A percentile compares a stretch with the other conserved stretches of the same genome.
These are phyloP conservation scores for Drosophila pandora DNA, from an alignment of 1,140 invertebrate species.

Conservation along the genomic window DNA sequence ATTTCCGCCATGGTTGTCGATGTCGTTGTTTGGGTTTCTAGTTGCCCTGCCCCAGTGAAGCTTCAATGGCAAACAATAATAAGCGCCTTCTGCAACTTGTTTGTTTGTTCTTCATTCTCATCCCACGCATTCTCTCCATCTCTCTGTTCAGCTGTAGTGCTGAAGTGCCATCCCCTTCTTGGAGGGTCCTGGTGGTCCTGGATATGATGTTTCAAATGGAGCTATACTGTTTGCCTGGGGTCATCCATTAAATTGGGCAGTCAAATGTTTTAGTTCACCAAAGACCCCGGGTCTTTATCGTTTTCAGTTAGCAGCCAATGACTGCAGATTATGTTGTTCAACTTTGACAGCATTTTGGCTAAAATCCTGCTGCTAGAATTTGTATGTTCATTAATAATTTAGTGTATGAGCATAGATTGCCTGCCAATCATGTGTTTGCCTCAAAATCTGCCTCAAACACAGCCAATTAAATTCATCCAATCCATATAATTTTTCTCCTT, in stretches of 20 bases:
- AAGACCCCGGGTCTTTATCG: constrained; percentile 12
- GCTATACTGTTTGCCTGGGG: constrained; percentile 52
- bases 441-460: constrained; percentile 5
- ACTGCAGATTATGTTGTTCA: constrained; percentile 21
- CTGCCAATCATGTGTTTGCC: not conserved
- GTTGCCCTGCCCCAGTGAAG: constrained; percentile 35
- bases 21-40: constrained; percentile 35
- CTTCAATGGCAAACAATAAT: constrained; percentile 73
- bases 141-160: constrained; percentile 13
- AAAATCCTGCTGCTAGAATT: not conserved
- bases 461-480: not conserved
- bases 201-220: constrained; percentile 55
- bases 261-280: constrained; percentile 48
- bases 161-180: not conserved
- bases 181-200: constrained; percentile 7
- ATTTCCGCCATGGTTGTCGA: constrained; percentile 58
- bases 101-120: constrained; percentile 44
- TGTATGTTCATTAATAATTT: constrained; percentile 3
- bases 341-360: not conserved
- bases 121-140: not conserved
- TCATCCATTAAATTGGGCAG: constrained; percentile 62
- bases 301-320: constrained; percentile 17
- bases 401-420: not conserved
- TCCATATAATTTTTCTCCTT: not conserved
- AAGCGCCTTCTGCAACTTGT: constrained; percentile 62